Conservation (phyloP, 1,140 invertebrate genomes). For the Thalassaphorura encarpata region DNA sequence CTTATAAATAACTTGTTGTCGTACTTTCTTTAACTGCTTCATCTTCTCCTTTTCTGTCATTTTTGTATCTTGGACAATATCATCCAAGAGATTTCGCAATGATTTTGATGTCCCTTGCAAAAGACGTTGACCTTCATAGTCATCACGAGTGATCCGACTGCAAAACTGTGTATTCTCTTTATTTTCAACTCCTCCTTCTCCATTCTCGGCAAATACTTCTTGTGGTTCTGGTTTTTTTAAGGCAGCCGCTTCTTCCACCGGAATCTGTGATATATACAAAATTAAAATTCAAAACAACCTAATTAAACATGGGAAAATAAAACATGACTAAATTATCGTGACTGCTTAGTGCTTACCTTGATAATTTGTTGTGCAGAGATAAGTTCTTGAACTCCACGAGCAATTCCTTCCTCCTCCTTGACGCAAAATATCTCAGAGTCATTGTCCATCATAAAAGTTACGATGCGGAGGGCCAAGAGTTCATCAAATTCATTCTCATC, state of each 20-base stretch:
- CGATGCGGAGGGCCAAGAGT: constrained; percentile 24
- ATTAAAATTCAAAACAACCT: neutral
- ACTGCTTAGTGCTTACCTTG: constrained; percentile 4
- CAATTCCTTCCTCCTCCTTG: constrained; percentile 14
- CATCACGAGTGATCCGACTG: constrained; percentile 22
- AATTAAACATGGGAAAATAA: neutral
- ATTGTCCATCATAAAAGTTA: constrained; percentile 31
- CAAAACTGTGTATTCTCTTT: constrained; percentile 23
- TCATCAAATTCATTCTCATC: constrained; percentile 26
- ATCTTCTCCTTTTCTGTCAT: constrained; percentile 19
- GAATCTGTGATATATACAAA: neutral
- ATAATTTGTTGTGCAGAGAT: constrained; percentile 24
- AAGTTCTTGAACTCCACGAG: constrained; percentile 10
- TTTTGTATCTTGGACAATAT: neutral
- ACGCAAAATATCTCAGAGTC: constrained; percentile 24
- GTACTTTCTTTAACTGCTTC: constrained; percentile 21
- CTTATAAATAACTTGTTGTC: neutral
- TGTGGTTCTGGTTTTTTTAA: constrained; percentile 2
- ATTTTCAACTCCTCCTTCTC: neutral
- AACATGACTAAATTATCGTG: neutral
- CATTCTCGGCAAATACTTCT: constrained; percentile 9
- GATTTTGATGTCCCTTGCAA: constrained; percentile 19
- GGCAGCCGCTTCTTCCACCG: neutral
- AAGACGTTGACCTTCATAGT: constrained; percentile 26
- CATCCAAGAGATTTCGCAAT: constrained; percentile 17